Percentiles rank a stretch among this genome's conserved stretches.
Conservation (phyloP, 2,113 vertebrate species). For the Tetrax tetrax region DNA sequence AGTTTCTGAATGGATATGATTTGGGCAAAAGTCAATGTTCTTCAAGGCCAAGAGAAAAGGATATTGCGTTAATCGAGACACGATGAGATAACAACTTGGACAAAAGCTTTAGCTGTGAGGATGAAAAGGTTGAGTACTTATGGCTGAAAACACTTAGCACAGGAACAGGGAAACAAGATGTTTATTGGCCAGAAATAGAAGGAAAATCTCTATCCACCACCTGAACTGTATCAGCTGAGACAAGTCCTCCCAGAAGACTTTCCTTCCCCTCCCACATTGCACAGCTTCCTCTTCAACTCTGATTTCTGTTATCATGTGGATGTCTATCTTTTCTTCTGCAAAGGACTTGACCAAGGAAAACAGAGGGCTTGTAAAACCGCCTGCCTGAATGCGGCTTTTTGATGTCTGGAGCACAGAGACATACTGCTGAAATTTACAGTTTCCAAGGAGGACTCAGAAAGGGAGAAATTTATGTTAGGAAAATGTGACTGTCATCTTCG, state of each 20-base stretch:
- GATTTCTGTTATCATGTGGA: neutral
- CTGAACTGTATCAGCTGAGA: slow-evolving; percentile 48
- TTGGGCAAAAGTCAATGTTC: neutral
- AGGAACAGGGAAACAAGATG: slow-evolving; percentile 41
- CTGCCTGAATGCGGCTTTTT: neutral
- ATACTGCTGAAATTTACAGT: neutral
- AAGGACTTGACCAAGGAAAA: neutral
- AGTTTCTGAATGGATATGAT: slow-evolving; percentile 15
- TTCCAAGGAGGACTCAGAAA: neutral
- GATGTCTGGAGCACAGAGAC: neutral
- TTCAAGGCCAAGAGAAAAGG: slow-evolving; percentile 47
- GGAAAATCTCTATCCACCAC: slow-evolving; percentile 26
- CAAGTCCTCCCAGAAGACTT: slow-evolving; percentile 17
- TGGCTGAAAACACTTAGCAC: neutral
- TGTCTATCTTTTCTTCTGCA: neutral
- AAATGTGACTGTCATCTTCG: slow-evolving; percentile 60
- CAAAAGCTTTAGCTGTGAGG: neutral
- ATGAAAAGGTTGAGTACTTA: neutral
- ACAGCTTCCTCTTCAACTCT: neutral
- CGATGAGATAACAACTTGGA: slow-evolving; percentile 41
- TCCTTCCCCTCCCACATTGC: slow-evolving; percentile 5
- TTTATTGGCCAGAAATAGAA: neutral
- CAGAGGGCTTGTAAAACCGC: neutral
- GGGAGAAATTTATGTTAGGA: slow-evolving; percentile 29
- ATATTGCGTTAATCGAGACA: neutral